Evolutionary conservation across 1,140 invertebrate genomes (phyloP), one percentile per base, ranked within the genome.

Genomic region (Panonychus citri): DNA sequence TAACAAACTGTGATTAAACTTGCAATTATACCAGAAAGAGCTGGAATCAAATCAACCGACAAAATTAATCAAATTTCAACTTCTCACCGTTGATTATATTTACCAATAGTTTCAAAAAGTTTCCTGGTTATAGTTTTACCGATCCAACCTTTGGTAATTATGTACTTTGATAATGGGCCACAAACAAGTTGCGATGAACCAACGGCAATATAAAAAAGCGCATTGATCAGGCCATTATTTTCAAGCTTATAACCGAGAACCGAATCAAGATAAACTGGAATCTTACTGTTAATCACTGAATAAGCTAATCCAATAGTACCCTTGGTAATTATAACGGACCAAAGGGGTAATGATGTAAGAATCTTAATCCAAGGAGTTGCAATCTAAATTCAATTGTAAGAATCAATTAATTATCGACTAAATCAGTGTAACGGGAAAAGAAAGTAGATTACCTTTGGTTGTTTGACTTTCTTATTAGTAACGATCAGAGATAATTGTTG

Each of bases 241-340:
- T 60, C 34, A 19, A 61, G 10, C 24, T 55, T 55, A 8, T 57
- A 46, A 21, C 58, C 26, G 13, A 56, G 56, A 3, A 61, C 55
- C 15, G 59, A 49, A 46, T 57, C 40, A 15, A 61, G 39, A 54
- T 61, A 61, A 7, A 59, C 59, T 1, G 60, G 60, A 21, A 61
- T 52, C 40, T 61, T 60, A 3, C 15, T 48, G 3, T 40, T 39
- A 24, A 61, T 39, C 40, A 57, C 37, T 25, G 42, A 46, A 49
- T 54, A 61, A 17, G 34, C 54, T 13, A 74, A 74, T 62, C 74
- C 74, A 60, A 73, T 71, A 40, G 67, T 66, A 63, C 75, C 73
- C 59, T 76, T 73, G 7, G 70, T 70, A n/a, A 68, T 61, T 50
- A 72, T 68, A 50, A 72, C 67, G 3, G 73, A 73, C 70, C 69